Base-by-base conservation (phyloP, 2,113 vertebrate genomes). In the Calidris pugnax region DNA sequence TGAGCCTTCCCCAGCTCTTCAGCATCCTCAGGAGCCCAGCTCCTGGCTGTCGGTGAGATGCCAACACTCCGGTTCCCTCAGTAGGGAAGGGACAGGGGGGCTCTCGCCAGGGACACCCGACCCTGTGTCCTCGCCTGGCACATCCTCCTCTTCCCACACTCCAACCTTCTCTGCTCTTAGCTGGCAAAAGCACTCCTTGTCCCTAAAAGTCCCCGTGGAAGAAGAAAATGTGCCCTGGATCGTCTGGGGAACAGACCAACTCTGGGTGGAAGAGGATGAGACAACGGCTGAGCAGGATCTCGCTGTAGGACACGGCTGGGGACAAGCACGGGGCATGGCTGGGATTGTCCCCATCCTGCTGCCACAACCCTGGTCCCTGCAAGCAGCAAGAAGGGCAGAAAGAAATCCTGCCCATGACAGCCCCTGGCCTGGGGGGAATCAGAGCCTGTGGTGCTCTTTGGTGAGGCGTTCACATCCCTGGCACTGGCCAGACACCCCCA, bases 251-350 rank as follows among this genome's bases (percentile, higher is more conserved):
- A 37, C 71, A 2, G 11, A 45, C 4, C 3, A 45, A 13, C 50
- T 85, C 28, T 0, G 1, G 4, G 23, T 10, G 50, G 74, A 32
- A 53, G 37, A 47, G 19, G n/a, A 56, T 20, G 41, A 20, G 43
- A 26, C 68, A 27, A 14, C 0, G 26, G 37, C 76, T 22, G 39
- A 45, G 50, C 4, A 2, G 63, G n/a, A 32, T 80, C 72, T 72
- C 6, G 0, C 39, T 11, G 26, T 12, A 8, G 30, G 66, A 9
- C 50, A 22, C 1, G 0, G 6, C 41, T 3, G 27, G 62, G 80
- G 50, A 76, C 45, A 37, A 32, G 16, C 4, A 2, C 7, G 10
- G 68, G 68, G 35, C 68, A 23, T 13, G 7, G 6, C 43, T 1
- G 1, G 43, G 45, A 35, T 6, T 23, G 39, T 23, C 3, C 64